Conservation (phyloP, 2,888 invertebrate genomes). For the Hydrotaea cyrtoneurina region DNA sequence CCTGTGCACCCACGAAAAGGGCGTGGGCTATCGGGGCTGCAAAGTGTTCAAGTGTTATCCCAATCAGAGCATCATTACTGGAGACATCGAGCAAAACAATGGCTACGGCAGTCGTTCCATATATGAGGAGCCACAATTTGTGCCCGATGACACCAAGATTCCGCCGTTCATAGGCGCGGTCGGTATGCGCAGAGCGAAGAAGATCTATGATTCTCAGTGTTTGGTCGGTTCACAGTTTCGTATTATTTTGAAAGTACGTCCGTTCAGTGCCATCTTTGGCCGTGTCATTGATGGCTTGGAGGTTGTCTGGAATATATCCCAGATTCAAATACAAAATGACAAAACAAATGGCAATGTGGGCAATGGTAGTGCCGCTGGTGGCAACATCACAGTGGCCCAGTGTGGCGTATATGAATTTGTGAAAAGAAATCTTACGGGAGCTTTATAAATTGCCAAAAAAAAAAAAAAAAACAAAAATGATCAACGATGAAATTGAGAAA, state of each 20-base stretch:
- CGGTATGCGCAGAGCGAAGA: conserved; percentile 90
- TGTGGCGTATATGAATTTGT: conserved; percentile 69
- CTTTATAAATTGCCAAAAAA: conserved; percentile 44
- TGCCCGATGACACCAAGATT: conserved; percentile 90
- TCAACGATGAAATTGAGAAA: no score
- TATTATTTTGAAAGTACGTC: conserved; percentile 90
- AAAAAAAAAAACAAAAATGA: no score
- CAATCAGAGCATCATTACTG: conserved; percentile 90
- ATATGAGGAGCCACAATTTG: conserved; percentile 89
- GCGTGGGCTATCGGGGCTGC: conserved; percentile 90
- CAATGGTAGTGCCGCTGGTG: conserved; percentile 79
- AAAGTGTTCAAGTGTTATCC: conserved; percentile 92
- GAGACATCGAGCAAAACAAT: conserved; percentile 90
- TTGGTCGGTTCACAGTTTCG: conserved; percentile 93
- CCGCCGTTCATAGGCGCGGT: conserved; percentile 89
- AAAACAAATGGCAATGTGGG: conserved; percentile 48
- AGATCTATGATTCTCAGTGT: conserved; percentile 89
- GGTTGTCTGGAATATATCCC: conserved; percentile 89
- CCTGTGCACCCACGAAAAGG: conserved; percentile 87
- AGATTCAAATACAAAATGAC: conserved; percentile 79
- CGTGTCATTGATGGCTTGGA: conserved; percentile 90
- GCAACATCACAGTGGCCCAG: conserved; percentile 81
- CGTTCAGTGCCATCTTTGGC: conserved; percentile 91
- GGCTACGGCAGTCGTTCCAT: conserved; percentile 90
- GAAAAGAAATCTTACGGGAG: conserved; percentile 59